Base-by-base conservation (phyloP, 2,888 invertebrate genomes). In the Patella caerulea region DNA sequence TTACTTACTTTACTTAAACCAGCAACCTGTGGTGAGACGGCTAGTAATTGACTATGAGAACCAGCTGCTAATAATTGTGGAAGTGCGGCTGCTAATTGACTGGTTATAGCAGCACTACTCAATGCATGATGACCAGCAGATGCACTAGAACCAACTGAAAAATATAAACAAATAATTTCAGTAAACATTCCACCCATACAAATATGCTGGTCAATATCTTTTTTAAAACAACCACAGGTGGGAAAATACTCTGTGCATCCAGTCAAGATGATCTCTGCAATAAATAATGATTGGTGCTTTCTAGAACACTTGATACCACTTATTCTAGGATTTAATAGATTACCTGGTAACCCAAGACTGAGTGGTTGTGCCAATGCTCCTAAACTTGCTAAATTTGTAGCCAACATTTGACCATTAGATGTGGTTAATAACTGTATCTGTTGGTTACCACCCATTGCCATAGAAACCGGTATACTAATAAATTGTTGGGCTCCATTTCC, bases 401-500 rank as follows among this genome's bases (percentile, higher is more conserved):
- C 95, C 34, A 96, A 95, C 71, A 96, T 95, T 93, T 96, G 96
- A 54, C 96, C 96, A 91, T 96, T 96, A 92, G 95, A 95, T 83
- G 96, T 93, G 7, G 96, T 95, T 88, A 96, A 92, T 91, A 96
- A 88, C 87, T 92, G 92, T 53, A 92, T 90, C 85, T 92, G 92
- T 78, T 87, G 89, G 83, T 90, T 90, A 56, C 90, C 90, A 34
- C 90, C 90, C 9, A 90, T 86, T 72, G 92, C 92, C 86, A 93
- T 89, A 70, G 92, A 92, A 34, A 98, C 96, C 77, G 98, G 98
- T 91, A 98, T 98, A 84, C 98, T 97, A 87, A 98, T 93, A 90
- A 98, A 97, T 89, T 98, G 98, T 93, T 98, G 98, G 75, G 97
- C 96, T 76, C 97, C 97, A 91, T 98, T 95, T 86, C 97, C 97